Conservation (phyloP, 2,113 vertebrate species). For the Drymodes brunneopygia region DNA sequence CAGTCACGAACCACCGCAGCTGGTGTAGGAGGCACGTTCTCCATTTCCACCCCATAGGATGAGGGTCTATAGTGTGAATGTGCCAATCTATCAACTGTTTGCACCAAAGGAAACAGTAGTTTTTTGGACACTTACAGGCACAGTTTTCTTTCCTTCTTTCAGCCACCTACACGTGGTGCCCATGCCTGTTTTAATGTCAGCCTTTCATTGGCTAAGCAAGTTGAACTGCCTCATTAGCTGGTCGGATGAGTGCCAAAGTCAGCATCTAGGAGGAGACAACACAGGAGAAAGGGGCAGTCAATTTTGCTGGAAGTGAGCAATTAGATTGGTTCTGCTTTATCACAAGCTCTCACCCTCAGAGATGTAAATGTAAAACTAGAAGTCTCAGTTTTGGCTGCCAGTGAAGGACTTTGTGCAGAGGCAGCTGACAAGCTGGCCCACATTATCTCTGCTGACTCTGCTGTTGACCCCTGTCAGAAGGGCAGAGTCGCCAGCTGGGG, state of each 20-base stretch:
- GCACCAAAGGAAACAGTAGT: not conserved
- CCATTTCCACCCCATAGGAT: not conserved
- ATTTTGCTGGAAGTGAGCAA: not conserved
- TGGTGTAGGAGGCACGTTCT: not conserved
- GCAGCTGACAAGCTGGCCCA: not conserved
- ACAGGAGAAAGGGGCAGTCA: not conserved
- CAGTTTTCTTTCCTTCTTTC: not conserved
- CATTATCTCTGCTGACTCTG: constrained; percentile 42
- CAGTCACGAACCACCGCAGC: not conserved
- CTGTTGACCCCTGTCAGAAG: constrained; percentile 46
- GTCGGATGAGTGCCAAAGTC: not conserved
- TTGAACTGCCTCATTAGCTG: not conserved
- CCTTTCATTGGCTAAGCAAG: not conserved
- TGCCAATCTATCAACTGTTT: not conserved
- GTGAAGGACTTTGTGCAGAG: not conserved
- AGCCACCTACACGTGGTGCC: not conserved
- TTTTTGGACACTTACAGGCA: not conserved
- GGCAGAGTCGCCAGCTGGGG: constrained; percentile 20
- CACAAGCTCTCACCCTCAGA: not conserved
- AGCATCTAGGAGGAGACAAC: not conserved
- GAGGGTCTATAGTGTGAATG: not conserved
- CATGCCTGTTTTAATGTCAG: not conserved
- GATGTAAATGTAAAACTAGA: not conserved
- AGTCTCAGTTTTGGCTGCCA: not conserved
- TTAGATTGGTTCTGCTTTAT: not conserved